Conservation (phyloP, 2,888 invertebrate species). For the Scaptomyza caliginosa region DNA sequence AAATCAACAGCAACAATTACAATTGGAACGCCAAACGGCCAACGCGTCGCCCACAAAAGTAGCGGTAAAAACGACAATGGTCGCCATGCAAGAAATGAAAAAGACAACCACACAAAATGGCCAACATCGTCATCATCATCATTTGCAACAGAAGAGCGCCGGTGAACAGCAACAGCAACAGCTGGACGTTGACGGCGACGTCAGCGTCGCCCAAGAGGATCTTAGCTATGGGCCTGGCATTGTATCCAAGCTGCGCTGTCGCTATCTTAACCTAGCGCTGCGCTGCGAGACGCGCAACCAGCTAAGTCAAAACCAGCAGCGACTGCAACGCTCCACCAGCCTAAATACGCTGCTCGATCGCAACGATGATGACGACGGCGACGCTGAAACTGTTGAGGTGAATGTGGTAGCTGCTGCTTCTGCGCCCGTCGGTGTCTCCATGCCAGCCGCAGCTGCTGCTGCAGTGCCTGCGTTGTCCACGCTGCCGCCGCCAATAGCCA, state of each 20-base stretch:
- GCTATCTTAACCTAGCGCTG: slow-evolving; percentile 93
- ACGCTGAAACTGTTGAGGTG: neutral
- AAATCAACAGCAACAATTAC: slow-evolving; percentile 72
- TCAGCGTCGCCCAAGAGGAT: slow-evolving; percentile 86
- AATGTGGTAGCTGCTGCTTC: neutral
- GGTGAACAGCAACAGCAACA: slow-evolving; percentile 4
- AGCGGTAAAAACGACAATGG: slow-evolving; percentile 84
- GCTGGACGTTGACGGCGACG: slow-evolving; percentile 27
- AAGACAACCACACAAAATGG: slow-evolving; percentile 81
- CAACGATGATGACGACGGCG: slow-evolving; percentile 83
- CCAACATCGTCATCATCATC: slow-evolving; percentile 69
- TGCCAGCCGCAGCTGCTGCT: neutral
- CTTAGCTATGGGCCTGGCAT: slow-evolving; percentile 96
- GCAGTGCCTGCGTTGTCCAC: slow-evolving; percentile 3
- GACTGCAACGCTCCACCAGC: slow-evolving; percentile 91
- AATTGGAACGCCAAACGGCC: slow-evolving; percentile 43
- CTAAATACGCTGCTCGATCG: slow-evolving; percentile 93
- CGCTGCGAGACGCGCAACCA: slow-evolving; percentile 87
- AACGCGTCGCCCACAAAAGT: slow-evolving; percentile 60
- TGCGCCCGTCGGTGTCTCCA: neutral
- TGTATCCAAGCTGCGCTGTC: slow-evolving; percentile 93
- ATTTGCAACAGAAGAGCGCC: slow-evolving; percentile 18
- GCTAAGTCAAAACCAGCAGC: slow-evolving; percentile 86
- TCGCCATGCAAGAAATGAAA: slow-evolving; percentile 84
- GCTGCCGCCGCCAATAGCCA: slow-evolving; percentile 53